Evolutionary conservation across 2,888 invertebrate genomes (phyloP), one percentile per base, ranked within the genome.

Genomic region (Tenthredo mesomela): DNA sequence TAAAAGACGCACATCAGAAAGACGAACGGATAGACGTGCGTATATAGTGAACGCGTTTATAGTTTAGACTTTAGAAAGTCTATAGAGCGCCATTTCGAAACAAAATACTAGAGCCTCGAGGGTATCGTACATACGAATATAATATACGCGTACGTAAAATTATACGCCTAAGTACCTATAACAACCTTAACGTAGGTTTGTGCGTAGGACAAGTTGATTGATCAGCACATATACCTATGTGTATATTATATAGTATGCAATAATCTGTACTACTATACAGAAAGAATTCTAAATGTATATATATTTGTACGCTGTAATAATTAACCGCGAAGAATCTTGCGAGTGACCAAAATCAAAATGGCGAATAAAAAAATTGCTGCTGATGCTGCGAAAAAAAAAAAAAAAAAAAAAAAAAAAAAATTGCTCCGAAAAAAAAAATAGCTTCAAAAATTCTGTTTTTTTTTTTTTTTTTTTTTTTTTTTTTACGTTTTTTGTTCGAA

Each of bases 41-140:
- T 25, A 12, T 25, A 12, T 29, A 9, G 61, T 47, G n/a, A 18
- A 77, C 29, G 50, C 50, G 47, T 54, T 47, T 77, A 54, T 77
- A 54, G 47, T 77, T 77, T n/a, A 54, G 18, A 47, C 21, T 77
- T 77, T 77, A 77, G 77, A 77, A 77, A 77, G 77, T 77, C 80
- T 6, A 21, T 58, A 80, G n/a, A 80, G 9, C 71, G 71, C 43
- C 29, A 37, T 80, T 80, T 80, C 80, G 80, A 80, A 80, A 80
- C 25, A 80, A 65, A 80, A 80, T 61, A 61, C 61, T 37, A 61
- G 7, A 37, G 80, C 80, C 80, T 65, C 40, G 58, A 77, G 25
- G 25, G 77, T 29, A 54, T 77, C 50, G 29, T 29, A 50, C 7
- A n/a, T 47, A 77, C 29, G 75, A 40, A 21, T 15, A 73, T 43